Evolutionary conservation across 2,888 invertebrate species (phyloP), one percentile per base, ranked within the genome.

Genomic region (Sphinx pinastri): DNA sequence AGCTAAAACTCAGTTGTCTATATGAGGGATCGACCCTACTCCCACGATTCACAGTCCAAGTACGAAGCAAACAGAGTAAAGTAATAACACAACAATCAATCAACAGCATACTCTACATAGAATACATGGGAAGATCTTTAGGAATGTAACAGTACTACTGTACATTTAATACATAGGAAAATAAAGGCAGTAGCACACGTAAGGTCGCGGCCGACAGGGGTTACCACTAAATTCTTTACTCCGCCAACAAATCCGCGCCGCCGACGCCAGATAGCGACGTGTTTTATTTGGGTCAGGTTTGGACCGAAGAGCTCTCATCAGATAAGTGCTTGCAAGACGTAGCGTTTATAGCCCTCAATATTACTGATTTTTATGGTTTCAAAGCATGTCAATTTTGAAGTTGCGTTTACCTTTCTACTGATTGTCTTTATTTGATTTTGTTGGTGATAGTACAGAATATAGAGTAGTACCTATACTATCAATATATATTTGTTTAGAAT

Each of bases 201-300:
- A 73, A 80, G 82, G 84, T 84, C 78, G 77, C 71, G 71, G 77
- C 74, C 75, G 85, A 86, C 86, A 86, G 83, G 80, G 86, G 84
- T 81, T 82, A 79, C 78, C 84, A 87, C 80, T 87, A 86, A 88
- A 87, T 87, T 88, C 87, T 86, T 87, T 84, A 81, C 83, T 83
- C 75, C 77, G 82, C 84, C 84, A 87, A 88, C 87, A 88, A 88
- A 89, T 89, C 86, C 81, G 75, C 78, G 80, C 77, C 79, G 77
- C 74, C 76, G 75, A 79, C 80, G 82, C 76, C 77, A 84, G 84
- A 81, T 84, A 82, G 79, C 71, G 72, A 79, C 73, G 74, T 86
- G 82, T 82, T 89, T 87, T 90, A 90, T 90, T 86, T 87, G 85
- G 89, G 91, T 88, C 89, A 87, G 76, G 79, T 79, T 81, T 76